Percentiles rank a stretch among this genome's conserved stretches.
phyloP scores from a whole-genome alignment of 2,113 vertebrate genomes.

The Scomber colias region DNA sequence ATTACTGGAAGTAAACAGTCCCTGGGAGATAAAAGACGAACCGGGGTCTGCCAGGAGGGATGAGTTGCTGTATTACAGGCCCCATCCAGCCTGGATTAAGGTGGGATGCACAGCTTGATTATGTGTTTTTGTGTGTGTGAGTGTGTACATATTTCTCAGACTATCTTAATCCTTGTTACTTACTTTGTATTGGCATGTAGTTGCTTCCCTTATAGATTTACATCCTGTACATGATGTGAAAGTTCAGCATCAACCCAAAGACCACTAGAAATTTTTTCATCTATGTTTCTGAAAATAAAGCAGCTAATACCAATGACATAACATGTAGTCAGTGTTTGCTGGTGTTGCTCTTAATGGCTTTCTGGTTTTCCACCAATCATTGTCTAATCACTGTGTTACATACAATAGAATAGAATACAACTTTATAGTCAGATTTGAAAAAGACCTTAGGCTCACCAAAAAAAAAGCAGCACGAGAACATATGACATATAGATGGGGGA shows the following conservation, averaged over 20 bases:
- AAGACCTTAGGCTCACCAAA: too few relatives aligned
- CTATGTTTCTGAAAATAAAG: neutral
- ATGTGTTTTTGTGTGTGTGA: slow-evolving; percentile 20
- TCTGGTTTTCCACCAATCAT: neutral
- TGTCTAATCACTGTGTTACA: too few relatives aligned
- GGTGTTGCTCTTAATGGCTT: neutral
- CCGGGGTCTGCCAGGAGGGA: slow-evolving; percentile 66
- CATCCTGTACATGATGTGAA: neutral
- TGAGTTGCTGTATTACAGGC: slow-evolving; percentile 62
- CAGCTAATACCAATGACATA: neutral
- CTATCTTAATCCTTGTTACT: slow-evolving; percentile 40
- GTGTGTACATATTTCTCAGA: slow-evolving; percentile 1
- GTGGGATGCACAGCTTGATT: slow-evolving; percentile 42
- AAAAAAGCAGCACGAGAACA: too few relatives aligned
- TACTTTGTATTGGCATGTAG: neutral
- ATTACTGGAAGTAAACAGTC: slow-evolving; percentile 82
- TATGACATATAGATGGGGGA: too few relatives aligned
- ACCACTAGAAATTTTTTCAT: neutral
- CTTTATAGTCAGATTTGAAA: too few relatives aligned
- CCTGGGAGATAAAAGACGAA: slow-evolving; percentile 75
- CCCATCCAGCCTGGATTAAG: slow-evolving; percentile 61
- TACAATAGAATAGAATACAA: too few relatives aligned
- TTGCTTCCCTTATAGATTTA: neutral
- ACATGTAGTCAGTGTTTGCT: neutral
- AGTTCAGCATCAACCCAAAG: neutral